Evolutionary conservation across 1,140 invertebrate species (phyloP).

Genomic region (Drosophila simulans): DNA sequence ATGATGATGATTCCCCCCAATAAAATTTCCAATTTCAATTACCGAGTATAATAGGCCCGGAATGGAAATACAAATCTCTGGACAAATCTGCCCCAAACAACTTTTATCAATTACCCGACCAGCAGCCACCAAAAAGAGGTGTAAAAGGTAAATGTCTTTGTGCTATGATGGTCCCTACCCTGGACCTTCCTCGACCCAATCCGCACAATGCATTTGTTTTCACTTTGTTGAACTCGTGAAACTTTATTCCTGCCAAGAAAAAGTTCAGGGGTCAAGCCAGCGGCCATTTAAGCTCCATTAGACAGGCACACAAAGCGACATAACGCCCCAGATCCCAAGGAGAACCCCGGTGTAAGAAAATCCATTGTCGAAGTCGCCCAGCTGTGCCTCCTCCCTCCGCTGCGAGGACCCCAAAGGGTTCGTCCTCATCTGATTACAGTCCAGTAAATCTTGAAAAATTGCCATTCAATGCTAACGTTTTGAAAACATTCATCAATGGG

Average conservation of each 20-base stretch:
- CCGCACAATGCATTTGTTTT: conserved; percentile 56
- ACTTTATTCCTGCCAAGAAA: conserved; percentile 35
- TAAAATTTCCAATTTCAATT: conserved; percentile 34
- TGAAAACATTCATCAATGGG: conserved; percentile 80
- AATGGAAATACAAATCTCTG: conserved; percentile 32
- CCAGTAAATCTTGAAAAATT: conserved; percentile 83
- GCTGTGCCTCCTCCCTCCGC: conserved; percentile 8
- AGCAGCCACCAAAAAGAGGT: conserved; percentile 27
- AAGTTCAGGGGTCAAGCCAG: conserved; percentile 62
- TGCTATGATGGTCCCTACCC: conserved; percentile 19
- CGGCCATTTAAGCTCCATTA: conserved; percentile 73
- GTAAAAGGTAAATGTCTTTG: conserved; percentile 40
- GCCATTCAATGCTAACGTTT: conserved; percentile 80
- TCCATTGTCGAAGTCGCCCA: conserved; percentile 55
- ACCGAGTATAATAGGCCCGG: conserved; percentile 5
- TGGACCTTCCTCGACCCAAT: conserved; percentile 5
- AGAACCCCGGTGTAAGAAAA: conserved; percentile 34
- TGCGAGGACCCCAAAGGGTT: conserved; percentile 25
- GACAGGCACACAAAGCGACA: conserved; percentile 45
- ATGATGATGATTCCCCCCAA: conserved; percentile 17
- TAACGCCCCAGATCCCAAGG: background rate
- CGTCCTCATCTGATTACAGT: conserved; percentile 45
- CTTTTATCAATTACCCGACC: conserved; percentile 49
- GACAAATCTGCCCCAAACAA: conserved; percentile 27
- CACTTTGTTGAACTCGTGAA: conserved; percentile 61